Evolutionary conservation across 2,113 vertebrate species (phyloP).

Genomic region (Seriola dumerili): DNA sequence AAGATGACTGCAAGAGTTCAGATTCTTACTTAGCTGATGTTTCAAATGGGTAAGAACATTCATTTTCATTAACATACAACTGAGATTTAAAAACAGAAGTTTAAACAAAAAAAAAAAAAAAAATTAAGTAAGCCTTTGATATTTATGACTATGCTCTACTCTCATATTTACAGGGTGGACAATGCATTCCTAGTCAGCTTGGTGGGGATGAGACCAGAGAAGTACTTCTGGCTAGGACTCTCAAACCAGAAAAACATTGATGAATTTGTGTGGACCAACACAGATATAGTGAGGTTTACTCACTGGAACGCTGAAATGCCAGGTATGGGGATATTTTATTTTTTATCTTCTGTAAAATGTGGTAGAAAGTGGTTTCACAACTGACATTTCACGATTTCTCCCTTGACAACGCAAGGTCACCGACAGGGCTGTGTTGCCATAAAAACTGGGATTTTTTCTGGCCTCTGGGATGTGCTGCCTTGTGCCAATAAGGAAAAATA

Average conservation of each 20-base stretch:
- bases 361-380: neutral
- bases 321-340: neutral
- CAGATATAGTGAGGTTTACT: slow-evolving; percentile 81
- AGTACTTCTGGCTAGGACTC: slow-evolving; percentile 93
- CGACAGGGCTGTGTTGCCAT: slow-evolving; percentile 91
- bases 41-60: slow-evolving; percentile 86
- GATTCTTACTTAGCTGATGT: slow-evolving; percentile 88
- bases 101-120: neutral
- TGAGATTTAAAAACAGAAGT: neutral
- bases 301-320: slow-evolving; percentile 85
- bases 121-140: neutral
- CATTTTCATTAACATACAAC: neutral
- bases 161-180: slow-evolving; percentile 85
- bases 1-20: slow-evolving; percentile 84
- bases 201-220: slow-evolving; percentile 89
- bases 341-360: neutral
- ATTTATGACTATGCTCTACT: neutral
- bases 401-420: slow-evolving; percentile 39
- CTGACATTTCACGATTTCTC: neutral
- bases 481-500: slow-evolving; percentile 92
- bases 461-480: slow-evolving; percentile 93
- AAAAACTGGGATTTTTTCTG: slow-evolving; percentile 89
- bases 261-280: slow-evolving; percentile 87
- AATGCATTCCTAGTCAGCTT: slow-evolving; percentile 86
- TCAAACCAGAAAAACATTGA: slow-evolving; percentile 87